Evolutionary conservation across 30 jellyfish, hydroid and myxozoan genomes (phyloP).

Genomic region (Aurelia aurita): DNA sequence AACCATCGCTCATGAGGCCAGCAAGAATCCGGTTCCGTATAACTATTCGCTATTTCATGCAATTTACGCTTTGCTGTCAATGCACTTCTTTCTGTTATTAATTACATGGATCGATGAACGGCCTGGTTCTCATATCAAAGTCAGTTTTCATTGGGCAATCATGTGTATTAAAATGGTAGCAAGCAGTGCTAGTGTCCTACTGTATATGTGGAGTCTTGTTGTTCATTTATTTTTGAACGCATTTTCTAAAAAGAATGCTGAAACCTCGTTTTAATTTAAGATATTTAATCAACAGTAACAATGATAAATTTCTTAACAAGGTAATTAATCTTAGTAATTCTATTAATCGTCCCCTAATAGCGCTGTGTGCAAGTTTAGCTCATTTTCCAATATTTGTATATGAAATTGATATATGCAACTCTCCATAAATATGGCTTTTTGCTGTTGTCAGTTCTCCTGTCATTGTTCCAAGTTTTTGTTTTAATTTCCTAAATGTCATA

Average conservation of each 20-base stretch:
- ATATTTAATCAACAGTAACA: no score
- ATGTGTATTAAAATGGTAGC: slow-evolving; percentile 92
- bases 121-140: slow-evolving; percentile 91
- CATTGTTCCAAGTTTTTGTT: no score
- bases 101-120: slow-evolving; percentile 94
- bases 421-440: no score
- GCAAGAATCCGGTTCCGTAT: slow-evolving; percentile 15
- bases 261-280: no score
- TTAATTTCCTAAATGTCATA: no score
- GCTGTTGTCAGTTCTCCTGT: no score
- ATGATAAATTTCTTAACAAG: no score
- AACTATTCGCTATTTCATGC: slow-evolving; percentile 46
- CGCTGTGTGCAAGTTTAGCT: no score
- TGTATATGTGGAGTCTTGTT: slow-evolving; percentile 83
- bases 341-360: no score
- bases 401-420: no score
- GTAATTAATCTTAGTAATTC: no score
- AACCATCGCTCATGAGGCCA: background rate
- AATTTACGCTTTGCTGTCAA: slow-evolving; percentile 36
- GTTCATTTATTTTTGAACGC: slow-evolving; percentile 46
- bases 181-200: slow-evolving; percentile 77
- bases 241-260: background rate
- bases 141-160: slow-evolving; percentile 90
- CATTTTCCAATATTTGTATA: no score
- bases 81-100: slow-evolving; percentile 66